Evolutionary conservation across 2,113 vertebrate species (phyloP).

Genomic region (Machaerirhynchus nigripectus): DNA sequence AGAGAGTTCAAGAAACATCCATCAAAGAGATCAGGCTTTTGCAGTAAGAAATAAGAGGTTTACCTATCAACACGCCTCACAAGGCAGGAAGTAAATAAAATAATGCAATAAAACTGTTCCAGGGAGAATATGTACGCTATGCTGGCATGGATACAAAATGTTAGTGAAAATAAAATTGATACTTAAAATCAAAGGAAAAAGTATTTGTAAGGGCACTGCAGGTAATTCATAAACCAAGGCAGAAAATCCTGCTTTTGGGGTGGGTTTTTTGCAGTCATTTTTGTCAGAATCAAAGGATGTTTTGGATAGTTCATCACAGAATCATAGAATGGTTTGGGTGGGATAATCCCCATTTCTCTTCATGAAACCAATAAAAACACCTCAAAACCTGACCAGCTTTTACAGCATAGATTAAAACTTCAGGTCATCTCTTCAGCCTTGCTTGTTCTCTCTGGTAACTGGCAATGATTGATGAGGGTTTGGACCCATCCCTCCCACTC

Average conservation of each 20-base stretch:
- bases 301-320: background rate
- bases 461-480: rapidly evolving
- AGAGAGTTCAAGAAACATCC: background rate
- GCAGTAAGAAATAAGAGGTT: background rate
- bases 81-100: background rate
- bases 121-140: background rate
- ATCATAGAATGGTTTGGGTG: background rate
- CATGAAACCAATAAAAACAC: background rate
- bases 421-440: background rate
- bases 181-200: background rate
- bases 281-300: background rate
- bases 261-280: background rate
- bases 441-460: rapidly evolving
- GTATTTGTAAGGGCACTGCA: background rate
- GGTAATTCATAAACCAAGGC: background rate
- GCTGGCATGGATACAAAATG: background rate
- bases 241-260: background rate
- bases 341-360: background rate
- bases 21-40: background rate
- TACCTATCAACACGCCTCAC: background rate
- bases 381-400: background rate
- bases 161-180: background rate
- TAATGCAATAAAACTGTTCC: background rate
- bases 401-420: background rate
- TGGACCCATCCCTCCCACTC: background rate